Percentiles rank a stretch among this genome's conserved stretches.
Conservation (phyloP, 92 coral and sea anemone species). For the Bergia sp. region DNA sequence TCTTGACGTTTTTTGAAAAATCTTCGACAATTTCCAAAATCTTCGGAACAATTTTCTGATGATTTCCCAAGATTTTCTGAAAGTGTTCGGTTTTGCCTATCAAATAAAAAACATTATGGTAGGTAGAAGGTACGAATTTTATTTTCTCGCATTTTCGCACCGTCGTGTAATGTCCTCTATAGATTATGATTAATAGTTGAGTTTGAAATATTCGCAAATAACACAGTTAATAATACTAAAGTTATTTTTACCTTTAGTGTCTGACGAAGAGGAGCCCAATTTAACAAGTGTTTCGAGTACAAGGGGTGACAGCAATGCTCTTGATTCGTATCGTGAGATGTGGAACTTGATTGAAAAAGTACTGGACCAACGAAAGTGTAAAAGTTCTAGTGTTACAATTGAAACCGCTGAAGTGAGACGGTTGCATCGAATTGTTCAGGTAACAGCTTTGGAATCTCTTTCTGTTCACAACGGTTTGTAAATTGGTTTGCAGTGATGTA, state of each 20-base stretch:
- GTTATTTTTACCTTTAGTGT: neutral
- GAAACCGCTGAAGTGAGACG: neutral
- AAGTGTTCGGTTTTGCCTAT: too few relatives aligned
- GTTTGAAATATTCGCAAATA: too few relatives aligned
- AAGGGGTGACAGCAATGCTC: neutral
- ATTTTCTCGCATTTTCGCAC: too few relatives aligned
- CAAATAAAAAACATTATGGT: too few relatives aligned
- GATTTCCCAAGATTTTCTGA: too few relatives aligned
- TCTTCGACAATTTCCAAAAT: too few relatives aligned
- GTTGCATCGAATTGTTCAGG: conserved; percentile 26
- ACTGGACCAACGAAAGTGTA: neutral
- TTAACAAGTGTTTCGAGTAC: neutral
- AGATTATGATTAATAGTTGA: too few relatives aligned
- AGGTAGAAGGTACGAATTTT: too few relatives aligned
- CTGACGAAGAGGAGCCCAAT: conserved; percentile 12
- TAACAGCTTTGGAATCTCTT: neutral
- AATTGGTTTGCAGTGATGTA: neutral
- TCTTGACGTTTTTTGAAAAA: too few relatives aligned
- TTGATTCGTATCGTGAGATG: conserved; percentile 14
- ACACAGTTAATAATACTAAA: too few relatives aligned
- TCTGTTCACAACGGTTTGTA: neutral
- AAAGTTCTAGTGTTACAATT: neutral
- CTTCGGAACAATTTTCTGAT: too few relatives aligned
- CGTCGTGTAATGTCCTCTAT: too few relatives aligned
- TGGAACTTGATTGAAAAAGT: conserved; percentile 20